These are phyloP conservation scores for Hydrolagus affinis DNA, from an alignment of 2,113 vertebrate genomes.

Conservation along the genomic window DNA sequence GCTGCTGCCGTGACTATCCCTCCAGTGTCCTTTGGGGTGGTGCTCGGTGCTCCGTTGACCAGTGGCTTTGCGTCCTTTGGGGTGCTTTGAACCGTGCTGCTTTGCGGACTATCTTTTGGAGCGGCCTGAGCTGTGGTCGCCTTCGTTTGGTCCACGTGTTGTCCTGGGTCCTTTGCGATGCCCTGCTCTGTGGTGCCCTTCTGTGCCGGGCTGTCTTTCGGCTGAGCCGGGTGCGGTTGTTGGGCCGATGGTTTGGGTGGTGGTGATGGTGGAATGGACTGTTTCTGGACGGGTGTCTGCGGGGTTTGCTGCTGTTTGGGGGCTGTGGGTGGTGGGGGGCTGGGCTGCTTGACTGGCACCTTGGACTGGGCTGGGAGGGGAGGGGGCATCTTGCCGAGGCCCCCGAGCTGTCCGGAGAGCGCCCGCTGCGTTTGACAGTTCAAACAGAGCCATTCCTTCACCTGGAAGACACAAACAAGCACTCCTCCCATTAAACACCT, in stretches of 20 bases:
- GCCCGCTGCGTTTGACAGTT: constrained; percentile 90
- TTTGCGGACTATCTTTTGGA: neutral
- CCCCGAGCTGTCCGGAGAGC: constrained; percentile 71
- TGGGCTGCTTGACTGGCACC: constrained; percentile 48
- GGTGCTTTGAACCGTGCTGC: too few species aligned
- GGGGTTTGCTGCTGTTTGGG: constrained; percentile 39
- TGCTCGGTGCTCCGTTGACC: neutral
- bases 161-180: too few species aligned
- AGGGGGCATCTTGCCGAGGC: constrained; percentile 57
- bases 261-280: neutral
- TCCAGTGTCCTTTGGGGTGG: too few species aligned
- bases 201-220: neutral
- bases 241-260: constrained; percentile 49
- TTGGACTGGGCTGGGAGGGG: constrained; percentile 49
- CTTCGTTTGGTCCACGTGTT: too few species aligned
- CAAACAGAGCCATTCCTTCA: constrained; percentile 89
- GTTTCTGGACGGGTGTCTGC: too few species aligned
- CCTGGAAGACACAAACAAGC: constrained; percentile 51
- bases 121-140: neutral
- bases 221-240: neutral
- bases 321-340: constrained; percentile 40
- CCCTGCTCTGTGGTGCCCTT: neutral
- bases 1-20: too few species aligned
- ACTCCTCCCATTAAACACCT: neutral
- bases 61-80: neutral